phyloP scores from a whole-genome alignment of 2,113 vertebrate species.

The Sakesphorus luctuosus region DNA sequence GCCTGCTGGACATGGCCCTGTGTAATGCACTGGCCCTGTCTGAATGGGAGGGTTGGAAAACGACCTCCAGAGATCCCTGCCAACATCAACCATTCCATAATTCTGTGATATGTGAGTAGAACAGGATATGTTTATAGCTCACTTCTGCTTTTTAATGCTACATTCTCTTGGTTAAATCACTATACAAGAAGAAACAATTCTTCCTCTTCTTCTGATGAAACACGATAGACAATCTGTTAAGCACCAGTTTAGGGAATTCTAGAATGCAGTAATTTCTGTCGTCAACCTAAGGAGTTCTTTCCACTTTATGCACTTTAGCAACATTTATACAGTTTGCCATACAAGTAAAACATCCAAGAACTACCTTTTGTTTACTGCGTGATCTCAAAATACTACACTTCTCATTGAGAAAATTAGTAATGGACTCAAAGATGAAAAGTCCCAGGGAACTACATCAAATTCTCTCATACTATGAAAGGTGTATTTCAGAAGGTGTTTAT shows the following conservation, averaged over 20 bases:
- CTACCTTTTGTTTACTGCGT: background rate
- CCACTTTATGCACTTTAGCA: background rate
- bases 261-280: background rate
- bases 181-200: background rate
- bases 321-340: background rate
- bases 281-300: background rate
- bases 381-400: background rate
- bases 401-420: background rate
- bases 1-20: background rate
- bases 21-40: background rate
- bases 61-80: background rate
- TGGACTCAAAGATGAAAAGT: background rate
- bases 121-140: background rate
- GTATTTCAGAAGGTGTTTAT: conserved; percentile 5
- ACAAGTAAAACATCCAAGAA: background rate
- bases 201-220: background rate
- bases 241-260: background rate
- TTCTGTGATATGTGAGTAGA: background rate
- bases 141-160: background rate
- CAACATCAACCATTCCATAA: background rate
- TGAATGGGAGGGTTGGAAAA: background rate
- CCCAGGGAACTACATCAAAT: background rate
- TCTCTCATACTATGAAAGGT: background rate
- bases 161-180: background rate
- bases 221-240: background rate